Evolutionary conservation across 2,113 vertebrate genomes (phyloP), one percentile per base, ranked within the genome.

Genomic region (Xerus inauris): DNA sequence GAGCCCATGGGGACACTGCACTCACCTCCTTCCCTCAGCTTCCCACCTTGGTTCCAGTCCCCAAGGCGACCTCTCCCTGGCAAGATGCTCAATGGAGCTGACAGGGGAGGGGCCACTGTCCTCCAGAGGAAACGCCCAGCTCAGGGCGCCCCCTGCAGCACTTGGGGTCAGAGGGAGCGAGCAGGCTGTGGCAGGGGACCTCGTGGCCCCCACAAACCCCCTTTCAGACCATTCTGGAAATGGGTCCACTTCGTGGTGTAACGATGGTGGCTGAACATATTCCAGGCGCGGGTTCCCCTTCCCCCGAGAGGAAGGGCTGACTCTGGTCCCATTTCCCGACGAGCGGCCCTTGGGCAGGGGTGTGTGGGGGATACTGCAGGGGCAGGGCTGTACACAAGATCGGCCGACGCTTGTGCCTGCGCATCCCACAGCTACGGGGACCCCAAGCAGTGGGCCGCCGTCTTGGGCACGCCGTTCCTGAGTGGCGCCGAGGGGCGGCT

Each of bases 391-490:
- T 1, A 13, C 6, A 0, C 0, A 6, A 49, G 42, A 2, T 4
- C 10, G 24, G 42, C 47, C 5, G 3, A 96, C 5, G 8, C 54
- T 69, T 38, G 20, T 54, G n/a, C 85, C 47, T 2, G 10, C 6
- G 1, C 20, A 1, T 6, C 71, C 59, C 47, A n/a, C 98, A 99
- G 99, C 95, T 98, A 99, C 72, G 98, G 98, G 87, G 98, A 99
- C 87, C 98, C 99, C 94, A 98, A 97, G 97, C 97, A 98, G 97
- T 99, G 99, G 99, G 98, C 98, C 1, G 99, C 99, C 49, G 98
- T 99, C 92, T 98, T 99, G 87, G 99, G 99, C 67, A 99, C 99
- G 0, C 99, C 99, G 5, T 98, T 99, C 94, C 98, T 99, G 88
- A 98, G 98, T 0, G 99, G 99, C 19, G 67, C 98, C 0, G 99